Evolutionary conservation across 1,140 invertebrate species (phyloP), one percentile per base, ranked within the genome.

Genomic region (Tetramorium parvispinum): DNA sequence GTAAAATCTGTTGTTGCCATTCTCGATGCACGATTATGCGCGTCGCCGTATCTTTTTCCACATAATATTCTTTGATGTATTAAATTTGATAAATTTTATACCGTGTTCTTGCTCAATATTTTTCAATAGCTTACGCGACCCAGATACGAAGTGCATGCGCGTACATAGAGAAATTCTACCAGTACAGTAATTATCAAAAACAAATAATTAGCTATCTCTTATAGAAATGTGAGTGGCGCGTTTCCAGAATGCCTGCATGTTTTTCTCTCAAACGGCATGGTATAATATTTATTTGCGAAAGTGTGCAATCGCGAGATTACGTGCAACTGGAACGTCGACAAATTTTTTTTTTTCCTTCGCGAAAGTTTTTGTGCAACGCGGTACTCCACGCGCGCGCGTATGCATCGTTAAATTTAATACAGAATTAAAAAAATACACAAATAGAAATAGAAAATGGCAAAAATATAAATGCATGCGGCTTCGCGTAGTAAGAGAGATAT

Each of bases 31-130:
- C 10, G 46, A 57, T 85, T 81, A 78, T 85, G 53, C 61, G 61
- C 21, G 10, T 13, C 53, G 40, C 21, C 7, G 65, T 55, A 21
- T 86, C 46, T 83, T 78, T 78, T 77, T 43, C 13, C 18, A 83
- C 11, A 43, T 59, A 83, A 73, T 49, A 32, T 27, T 7, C 40
- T 37, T 59, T 83, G 40, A 73, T 53, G 11, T 59, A 73, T 49
- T 73, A 83, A 61, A 59, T 46, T 75, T 37, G 37, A 82, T 40
- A 75, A 75, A n/a, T 73, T 83, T 73, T 37, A 21, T 32, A 51
- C 13, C 7, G 71, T 21, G 53, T 88, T 81, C 61, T 77, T 76
- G 76, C 83, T 89, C 68, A 83, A 89, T 82, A 71, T 87, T 86
- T 89, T 88, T 32, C 32, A 32, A 32, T 4, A 32, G 32, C 32